These are phyloP conservation scores for Nannobrachium achirus DNA, from an alignment of 2,113 vertebrate genomes.

Conservation along the genomic window DNA sequence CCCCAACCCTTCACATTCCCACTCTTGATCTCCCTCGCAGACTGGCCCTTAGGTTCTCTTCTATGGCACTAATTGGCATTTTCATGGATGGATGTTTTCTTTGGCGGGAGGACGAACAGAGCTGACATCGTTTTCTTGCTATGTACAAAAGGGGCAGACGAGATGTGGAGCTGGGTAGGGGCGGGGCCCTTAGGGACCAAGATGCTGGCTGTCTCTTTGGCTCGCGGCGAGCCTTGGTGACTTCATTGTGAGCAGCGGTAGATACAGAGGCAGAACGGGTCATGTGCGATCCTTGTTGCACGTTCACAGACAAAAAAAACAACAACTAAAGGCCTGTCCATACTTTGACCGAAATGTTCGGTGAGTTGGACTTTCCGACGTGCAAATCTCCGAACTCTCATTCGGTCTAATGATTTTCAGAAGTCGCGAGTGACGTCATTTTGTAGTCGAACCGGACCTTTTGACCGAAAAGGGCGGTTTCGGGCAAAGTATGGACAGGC, in stretches of 20 bases:
- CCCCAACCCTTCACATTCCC: too few species aligned
- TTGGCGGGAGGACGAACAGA: constrained; percentile 19
- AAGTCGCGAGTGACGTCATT: too few species aligned
- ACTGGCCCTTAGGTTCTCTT: constrained; percentile 10
- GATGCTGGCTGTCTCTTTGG: constrained; percentile 19
- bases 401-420: too few species aligned
- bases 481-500: too few species aligned
- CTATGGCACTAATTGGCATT: constrained; percentile 51
- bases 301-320: not conserved
- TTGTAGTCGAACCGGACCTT: too few species aligned
- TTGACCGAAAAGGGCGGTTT: too few species aligned
- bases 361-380: too few species aligned
- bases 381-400: too few species aligned
- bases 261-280: constrained; percentile 17
- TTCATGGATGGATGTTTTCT: constrained; percentile 33
- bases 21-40: constrained; percentile 7
- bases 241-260: constrained; percentile 21
- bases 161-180: constrained; percentile 11
- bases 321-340: too few species aligned
- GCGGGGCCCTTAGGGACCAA: not conserved
- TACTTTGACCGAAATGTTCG: too few species aligned
- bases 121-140: constrained; percentile 35
- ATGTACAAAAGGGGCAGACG: constrained; percentile 39
- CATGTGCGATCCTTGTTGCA: constrained; percentile 2
- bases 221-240: not conserved